Conservation (phyloP, 2,113 vertebrate genomes). For the Coregonus clupeaformis region DNA sequence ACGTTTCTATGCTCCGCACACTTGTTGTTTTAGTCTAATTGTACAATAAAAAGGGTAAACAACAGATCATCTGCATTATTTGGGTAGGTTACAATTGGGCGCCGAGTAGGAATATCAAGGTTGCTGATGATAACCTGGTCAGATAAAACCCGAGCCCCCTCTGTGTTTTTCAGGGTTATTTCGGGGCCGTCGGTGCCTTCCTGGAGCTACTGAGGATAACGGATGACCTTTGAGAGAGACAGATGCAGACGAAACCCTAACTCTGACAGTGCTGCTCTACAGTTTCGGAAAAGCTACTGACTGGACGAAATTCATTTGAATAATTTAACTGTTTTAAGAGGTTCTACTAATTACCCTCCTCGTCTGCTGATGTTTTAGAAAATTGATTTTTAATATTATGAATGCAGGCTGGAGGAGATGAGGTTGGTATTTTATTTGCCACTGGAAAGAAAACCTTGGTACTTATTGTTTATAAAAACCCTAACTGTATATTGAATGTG, state of each 20-base stretch:
- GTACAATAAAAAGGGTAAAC: not conserved
- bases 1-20: not conserved
- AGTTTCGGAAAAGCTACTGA: not conserved
- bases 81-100: too few relatives aligned
- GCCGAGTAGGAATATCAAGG: too few relatives aligned
- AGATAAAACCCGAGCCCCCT: not conserved
- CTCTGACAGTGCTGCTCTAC: conserved; percentile 36
- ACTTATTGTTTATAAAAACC: conserved; percentile 25
- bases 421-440: conserved; percentile 24
- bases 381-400: conserved; percentile 11
- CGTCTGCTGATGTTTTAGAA: conserved; percentile 21
- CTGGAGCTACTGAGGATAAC: conserved; percentile 79
- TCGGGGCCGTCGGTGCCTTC: conserved; percentile 85
- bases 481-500: conserved; percentile 21
- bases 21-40: not conserved
- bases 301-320: conserved; percentile 16
- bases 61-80: too few relatives aligned
- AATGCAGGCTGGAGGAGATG: conserved; percentile 15
- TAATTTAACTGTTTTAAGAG: conserved; percentile 16
- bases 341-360: conserved; percentile 18
- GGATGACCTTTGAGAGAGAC: conserved; percentile 43
- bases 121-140: too few relatives aligned
- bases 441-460: conserved; percentile 30
- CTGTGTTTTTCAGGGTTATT: conserved; percentile 76
- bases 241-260: conserved; percentile 9